Evolutionary conservation across 2,888 invertebrate genomes (phyloP).

Genomic region (Drosophila basisetae): DNA sequence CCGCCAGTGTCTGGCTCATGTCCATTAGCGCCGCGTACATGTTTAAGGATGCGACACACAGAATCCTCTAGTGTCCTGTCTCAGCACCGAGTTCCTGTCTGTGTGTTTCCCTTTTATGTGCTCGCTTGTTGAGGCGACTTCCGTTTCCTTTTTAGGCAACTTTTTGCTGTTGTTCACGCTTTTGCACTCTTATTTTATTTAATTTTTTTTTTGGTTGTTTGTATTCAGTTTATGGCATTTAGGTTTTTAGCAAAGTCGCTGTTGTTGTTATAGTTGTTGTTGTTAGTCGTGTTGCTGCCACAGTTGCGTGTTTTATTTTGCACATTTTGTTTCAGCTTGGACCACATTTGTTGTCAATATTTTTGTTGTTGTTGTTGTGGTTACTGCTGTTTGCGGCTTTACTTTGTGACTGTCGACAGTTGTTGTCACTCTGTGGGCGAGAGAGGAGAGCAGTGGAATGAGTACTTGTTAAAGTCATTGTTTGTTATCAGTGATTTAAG

Average conservation of each 20-base stretch:
- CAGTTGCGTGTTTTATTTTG: conserved; percentile 69
- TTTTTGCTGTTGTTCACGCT: conserved; percentile 13
- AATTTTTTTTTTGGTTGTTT: conserved; percentile 1
- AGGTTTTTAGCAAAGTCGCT: conserved; percentile 32
- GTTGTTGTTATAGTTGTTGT: conserved; percentile 8
- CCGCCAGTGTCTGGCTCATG: conserved; percentile 65
- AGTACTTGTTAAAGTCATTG: conserved; percentile 34
- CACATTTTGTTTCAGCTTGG: conserved; percentile 65
- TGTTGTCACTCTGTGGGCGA: conserved; percentile 52
- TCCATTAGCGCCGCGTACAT: conserved; percentile 66
- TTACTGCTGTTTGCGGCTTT: conserved; percentile 13
- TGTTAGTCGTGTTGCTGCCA: conserved; percentile 42
- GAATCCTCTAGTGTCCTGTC: background rate
- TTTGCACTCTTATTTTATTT: conserved; percentile 18
- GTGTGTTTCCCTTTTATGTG: conserved; percentile 33
- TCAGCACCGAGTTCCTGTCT: conserved; percentile 13
- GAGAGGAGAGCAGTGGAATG: background rate
- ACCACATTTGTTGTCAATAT: conserved; percentile 51
- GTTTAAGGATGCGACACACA: conserved; percentile 24
- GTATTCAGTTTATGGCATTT: conserved; percentile 52
- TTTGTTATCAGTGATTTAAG: conserved; percentile 30
- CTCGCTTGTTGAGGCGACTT: conserved; percentile 35
- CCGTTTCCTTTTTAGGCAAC: conserved; percentile 44
- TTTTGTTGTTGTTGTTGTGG: conserved; percentile 11
- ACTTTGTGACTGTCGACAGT: conserved; percentile 48